Percentiles rank a stretch among this genome's conserved stretches.
These are phyloP conservation scores for Hydroisotoma schaefferi DNA, from an alignment of 2,888 invertebrate species.

Conservation along the genomic window DNA sequence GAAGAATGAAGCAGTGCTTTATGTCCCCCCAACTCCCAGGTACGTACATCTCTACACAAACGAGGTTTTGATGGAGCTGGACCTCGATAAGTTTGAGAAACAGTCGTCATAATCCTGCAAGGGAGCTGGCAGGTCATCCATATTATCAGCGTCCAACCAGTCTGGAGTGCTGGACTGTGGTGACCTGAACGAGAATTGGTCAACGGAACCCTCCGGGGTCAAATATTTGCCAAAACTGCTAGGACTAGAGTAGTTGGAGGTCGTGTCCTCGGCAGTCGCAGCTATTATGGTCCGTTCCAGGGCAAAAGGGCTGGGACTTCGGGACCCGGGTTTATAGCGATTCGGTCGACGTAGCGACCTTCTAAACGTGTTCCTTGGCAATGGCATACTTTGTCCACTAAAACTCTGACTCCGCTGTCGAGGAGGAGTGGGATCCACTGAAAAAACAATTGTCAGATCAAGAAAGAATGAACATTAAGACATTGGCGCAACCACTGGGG, in stretches of 20 bases:
- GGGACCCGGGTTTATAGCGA: neutral
- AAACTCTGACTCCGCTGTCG: slow-evolving; percentile 37
- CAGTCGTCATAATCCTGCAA: slow-evolving; percentile 12
- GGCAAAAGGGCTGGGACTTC: slow-evolving; percentile 22
- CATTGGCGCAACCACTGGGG: too few relatives aligned
- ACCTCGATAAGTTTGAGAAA: slow-evolving; percentile 23
- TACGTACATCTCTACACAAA: too few relatives aligned
- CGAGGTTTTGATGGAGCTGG: slow-evolving; percentile 34
- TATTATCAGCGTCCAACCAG: slow-evolving; percentile 26
- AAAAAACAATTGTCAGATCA: neutral
- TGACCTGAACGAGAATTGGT: slow-evolving; percentile 32
- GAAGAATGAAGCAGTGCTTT: too few relatives aligned
- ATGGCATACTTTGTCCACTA: too few relatives aligned
- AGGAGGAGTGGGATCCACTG: slow-evolving; percentile 28
- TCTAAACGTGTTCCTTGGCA: slow-evolving; percentile 9
- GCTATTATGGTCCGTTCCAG: slow-evolving; percentile 22
- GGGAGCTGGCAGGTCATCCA: slow-evolving; percentile 18
- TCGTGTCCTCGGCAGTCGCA: slow-evolving; percentile 18
- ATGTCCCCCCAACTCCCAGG: too few relatives aligned
- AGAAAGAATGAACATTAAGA: too few relatives aligned
- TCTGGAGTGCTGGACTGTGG: slow-evolving; percentile 32
- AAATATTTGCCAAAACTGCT: slow-evolving; percentile 32
- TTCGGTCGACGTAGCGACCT: slow-evolving; percentile 14
- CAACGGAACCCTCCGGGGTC: slow-evolving; percentile 34
- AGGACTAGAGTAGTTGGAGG: slow-evolving; percentile 28